These are phyloP conservation scores for Griposia aprilina DNA, from an alignment of 2,888 invertebrate genomes.

Conservation along the genomic window DNA sequence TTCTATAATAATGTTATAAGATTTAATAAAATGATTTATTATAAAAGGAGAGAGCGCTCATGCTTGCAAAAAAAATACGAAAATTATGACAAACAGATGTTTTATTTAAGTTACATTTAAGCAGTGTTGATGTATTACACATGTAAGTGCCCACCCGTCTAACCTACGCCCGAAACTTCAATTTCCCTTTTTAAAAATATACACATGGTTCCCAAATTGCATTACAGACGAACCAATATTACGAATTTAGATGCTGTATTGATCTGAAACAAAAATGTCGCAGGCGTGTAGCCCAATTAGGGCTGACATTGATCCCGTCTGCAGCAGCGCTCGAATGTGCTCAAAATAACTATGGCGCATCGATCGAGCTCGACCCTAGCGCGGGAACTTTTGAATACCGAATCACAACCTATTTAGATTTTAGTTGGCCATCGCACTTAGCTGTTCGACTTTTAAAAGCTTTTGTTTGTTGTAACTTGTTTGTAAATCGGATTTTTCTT, in stretches of 20 bases:
- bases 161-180: not conserved
- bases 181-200: not conserved
- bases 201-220: slow-evolving; percentile 9
- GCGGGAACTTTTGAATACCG: slow-evolving; percentile 34
- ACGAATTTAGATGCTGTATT: slow-evolving; percentile 69
- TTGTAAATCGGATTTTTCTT: not conserved
- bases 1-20: slow-evolving; percentile 4
- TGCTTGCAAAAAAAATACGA: not conserved
- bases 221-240: slow-evolving; percentile 24
- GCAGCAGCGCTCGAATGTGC: slow-evolving; percentile 74
- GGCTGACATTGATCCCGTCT: slow-evolving; percentile 86
- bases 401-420: slow-evolving; percentile 51
- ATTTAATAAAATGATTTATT: not conserved
- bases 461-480: not conserved
- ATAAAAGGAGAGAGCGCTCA: too few species aligned
- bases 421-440: not conserved
- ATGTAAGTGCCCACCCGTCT: not conserved
- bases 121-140: not conserved
- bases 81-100: not conserved
- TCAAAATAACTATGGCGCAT: slow-evolving; percentile 78
- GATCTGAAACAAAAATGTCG: slow-evolving; percentile 82
- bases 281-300: slow-evolving; percentile 82
- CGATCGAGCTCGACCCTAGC: slow-evolving; percentile 70
- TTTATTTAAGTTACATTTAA: not conserved
- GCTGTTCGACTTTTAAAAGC: slow-evolving; percentile 1